These are phyloP conservation scores for Pollenia griseotomentosa DNA, from an alignment of 2,888 invertebrate species.

Conservation along the genomic window DNA sequence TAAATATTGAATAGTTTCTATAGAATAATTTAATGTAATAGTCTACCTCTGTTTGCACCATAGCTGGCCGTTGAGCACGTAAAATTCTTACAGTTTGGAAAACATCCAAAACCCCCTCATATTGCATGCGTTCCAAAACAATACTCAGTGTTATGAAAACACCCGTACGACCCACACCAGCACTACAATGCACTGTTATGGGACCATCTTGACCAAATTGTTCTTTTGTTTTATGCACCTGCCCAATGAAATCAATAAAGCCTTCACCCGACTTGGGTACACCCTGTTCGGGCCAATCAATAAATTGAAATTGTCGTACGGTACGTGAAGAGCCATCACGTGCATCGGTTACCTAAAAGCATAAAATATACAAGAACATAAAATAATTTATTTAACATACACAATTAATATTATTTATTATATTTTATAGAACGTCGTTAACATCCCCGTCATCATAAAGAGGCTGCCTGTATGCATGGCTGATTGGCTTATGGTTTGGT, in stretches of 20 bases:
- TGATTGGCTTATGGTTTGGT: neutral
- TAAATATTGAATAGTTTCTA: conserved; percentile 11
- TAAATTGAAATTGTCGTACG: conserved; percentile 97
- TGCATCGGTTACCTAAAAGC: conserved; percentile 93
- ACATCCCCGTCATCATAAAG: neutral
- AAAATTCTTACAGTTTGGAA: conserved; percentile 99
- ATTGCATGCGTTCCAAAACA: conserved; percentile 99
- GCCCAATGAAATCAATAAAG: conserved; percentile 99
- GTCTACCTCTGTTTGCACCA: conserved; percentile 99
- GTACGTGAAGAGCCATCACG: conserved; percentile 98
- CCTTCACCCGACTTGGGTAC: conserved; percentile 99
- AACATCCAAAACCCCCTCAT: conserved; percentile 99
- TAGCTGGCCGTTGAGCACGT: conserved; percentile 98
- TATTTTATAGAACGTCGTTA: neutral
- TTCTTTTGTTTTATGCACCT: conserved; percentile 99
- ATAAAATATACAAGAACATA: neutral
- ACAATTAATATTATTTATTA: conserved; percentile 54
- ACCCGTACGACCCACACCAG: conserved; percentile 99
- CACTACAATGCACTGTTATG: conserved; percentile 99
- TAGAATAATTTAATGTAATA: conserved; percentile 16
- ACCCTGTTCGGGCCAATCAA: conserved; percentile 98
- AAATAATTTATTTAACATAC: conserved; percentile 42
- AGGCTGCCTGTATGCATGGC: neutral
- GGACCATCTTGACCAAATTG: conserved; percentile 99
- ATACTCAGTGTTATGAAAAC: conserved; percentile 99